Conservation (phyloP, 2,888 invertebrate species). For the Gryllus longicercus region DNA sequence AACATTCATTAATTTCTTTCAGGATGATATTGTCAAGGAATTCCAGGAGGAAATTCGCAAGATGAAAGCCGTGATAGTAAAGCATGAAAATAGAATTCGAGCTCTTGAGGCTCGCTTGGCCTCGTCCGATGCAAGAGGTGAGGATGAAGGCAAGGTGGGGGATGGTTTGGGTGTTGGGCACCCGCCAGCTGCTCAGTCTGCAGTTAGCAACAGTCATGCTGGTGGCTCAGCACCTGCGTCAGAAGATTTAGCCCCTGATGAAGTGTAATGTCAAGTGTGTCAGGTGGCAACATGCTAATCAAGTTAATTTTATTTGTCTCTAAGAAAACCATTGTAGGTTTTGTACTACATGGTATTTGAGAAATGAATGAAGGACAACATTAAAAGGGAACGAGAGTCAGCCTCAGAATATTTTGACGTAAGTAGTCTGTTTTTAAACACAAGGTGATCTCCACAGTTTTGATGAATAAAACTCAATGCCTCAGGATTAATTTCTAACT, state of each 20-base stretch:
- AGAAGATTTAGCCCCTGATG: conserved; percentile 44
- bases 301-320: background rate
- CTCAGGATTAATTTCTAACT: background rate
- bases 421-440: background rate
- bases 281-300: background rate
- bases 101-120: conserved; percentile 61
- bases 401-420: background rate
- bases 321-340: conserved; percentile 10
- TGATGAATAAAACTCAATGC: conserved; percentile 2
- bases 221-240: conserved; percentile 29
- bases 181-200: conserved; percentile 31
- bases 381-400: background rate
- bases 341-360: background rate
- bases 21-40: conserved; percentile 77
- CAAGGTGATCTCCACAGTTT: background rate
- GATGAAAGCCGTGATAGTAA: conserved; percentile 89
- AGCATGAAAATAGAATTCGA: conserved; percentile 84
- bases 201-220: conserved; percentile 37
- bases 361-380: background rate
- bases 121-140: conserved; percentile 25
- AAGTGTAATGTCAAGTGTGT: conserved; percentile 42
- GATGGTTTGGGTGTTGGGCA: conserved; percentile 36
- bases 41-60: conserved; percentile 86
- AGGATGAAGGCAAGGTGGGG: conserved; percentile 35
- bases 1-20: conserved; percentile 31